Evolutionary conservation across 2,113 vertebrate genomes (phyloP).

Genomic region (Numida meleagris): DNA sequence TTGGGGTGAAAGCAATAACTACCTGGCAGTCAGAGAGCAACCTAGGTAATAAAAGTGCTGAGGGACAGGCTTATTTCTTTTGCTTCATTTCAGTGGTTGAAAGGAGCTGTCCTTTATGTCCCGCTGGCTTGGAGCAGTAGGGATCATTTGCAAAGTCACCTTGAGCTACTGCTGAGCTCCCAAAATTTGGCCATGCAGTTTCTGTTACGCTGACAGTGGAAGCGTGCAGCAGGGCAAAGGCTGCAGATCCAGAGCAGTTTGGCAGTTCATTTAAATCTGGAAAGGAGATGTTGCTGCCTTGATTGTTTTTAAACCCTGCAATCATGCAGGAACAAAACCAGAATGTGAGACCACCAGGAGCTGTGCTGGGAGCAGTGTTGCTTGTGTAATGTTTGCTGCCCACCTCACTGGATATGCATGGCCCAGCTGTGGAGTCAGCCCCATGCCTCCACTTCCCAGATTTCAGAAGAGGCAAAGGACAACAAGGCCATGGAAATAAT

Average conservation of each 20-base stretch:
- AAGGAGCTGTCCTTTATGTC: background rate
- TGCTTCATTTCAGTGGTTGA: background rate
- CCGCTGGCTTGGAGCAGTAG: background rate
- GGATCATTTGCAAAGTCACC: conserved; percentile 18
- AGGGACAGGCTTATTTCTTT: background rate
- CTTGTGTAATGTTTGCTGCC: background rate
- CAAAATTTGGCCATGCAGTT: background rate
- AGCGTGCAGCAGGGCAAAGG: background rate
- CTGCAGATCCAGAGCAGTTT: background rate
- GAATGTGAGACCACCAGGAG: background rate
- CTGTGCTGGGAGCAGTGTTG: too few relatives aligned
- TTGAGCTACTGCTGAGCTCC: conserved; percentile 9
- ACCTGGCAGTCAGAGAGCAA: background rate
- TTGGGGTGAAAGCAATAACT: background rate
- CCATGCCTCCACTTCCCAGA: background rate
- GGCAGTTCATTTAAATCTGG: background rate
- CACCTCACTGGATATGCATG: background rate
- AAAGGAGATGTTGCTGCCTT: background rate
- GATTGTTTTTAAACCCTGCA: background rate
- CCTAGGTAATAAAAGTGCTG: background rate
- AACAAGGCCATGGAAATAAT: background rate
- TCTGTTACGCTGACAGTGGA: background rate
- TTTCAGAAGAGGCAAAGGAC: background rate
- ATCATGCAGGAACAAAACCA: background rate
- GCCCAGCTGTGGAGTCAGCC: background rate